Evolutionary conservation across 2,113 vertebrate species (phyloP).

Genomic region (Channa argus): DNA sequence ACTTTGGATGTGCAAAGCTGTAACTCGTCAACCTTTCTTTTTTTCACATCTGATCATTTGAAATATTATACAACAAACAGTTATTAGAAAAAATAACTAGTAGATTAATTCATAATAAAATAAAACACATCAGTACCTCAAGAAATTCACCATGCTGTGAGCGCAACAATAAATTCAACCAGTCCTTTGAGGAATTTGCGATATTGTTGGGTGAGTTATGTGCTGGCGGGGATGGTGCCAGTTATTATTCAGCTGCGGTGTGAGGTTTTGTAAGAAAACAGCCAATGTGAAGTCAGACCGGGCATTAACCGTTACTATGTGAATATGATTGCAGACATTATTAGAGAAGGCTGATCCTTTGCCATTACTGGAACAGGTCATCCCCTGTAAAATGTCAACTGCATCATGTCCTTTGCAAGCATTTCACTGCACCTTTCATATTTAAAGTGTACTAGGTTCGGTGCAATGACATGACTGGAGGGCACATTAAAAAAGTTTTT

Average conservation of each 20-base stretch:
- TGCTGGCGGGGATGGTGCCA: conserved; percentile 9
- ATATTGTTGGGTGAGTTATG: no score
- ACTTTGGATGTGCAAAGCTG: no score
- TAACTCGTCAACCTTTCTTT: no score
- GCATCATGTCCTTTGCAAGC: conserved; percentile 41
- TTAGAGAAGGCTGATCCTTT: conserved; percentile 25
- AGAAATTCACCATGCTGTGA: no score
- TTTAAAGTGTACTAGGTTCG: conserved; percentile 46
- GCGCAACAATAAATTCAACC: no score
- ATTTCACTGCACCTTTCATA: conserved; percentile 58
- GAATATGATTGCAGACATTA: conserved; percentile 13
- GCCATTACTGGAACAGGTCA: conserved; percentile 29
- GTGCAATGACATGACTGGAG: conserved; percentile 45
- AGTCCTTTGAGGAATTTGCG: no score
- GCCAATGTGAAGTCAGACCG: background rate
- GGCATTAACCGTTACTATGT: background rate
- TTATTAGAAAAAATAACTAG: no score
- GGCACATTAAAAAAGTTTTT: conserved; percentile 30
- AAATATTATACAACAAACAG: no score
- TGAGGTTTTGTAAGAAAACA: background rate
- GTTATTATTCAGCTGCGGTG: background rate
- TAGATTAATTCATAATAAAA: no score
- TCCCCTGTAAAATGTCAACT: conserved; percentile 48
- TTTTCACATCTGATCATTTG: no score
- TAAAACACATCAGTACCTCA: no score